Evolutionary conservation across 2,888 invertebrate genomes (phyloP), one percentile per base, ranked within the genome.

Genomic region (Augochlorella aurata): DNA sequence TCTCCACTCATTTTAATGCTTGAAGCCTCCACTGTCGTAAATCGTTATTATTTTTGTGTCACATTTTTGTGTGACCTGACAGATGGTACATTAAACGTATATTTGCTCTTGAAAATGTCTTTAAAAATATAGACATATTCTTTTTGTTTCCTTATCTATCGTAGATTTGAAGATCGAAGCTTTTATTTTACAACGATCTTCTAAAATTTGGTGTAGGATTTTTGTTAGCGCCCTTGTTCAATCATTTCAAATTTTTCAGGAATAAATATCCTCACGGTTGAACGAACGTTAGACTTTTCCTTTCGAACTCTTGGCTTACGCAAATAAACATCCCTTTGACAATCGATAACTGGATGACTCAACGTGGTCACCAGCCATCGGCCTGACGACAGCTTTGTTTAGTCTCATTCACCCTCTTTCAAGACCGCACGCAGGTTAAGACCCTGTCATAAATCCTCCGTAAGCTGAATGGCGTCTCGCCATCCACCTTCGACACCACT

Each of bases 311-410:
- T 9, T 29, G 18, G 18, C 61, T 18, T 8, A 29, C 8, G 18
- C 24, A 24, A 61, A 61, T 61, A 38, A 61, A 61, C 29, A 61
- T 61, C 18, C 29, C 18, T 61, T 29, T 61, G 29, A 18, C 61
- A 61, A 61, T 61, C 61, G 61, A 61, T 61, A 61, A 29, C 18
- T 29, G 61, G 29, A 61, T 61, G 29, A 61, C 61, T 61, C 61
- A 61, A 38, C 61, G 61, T 61, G 61, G 61, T 38, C 61, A 29
- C 29, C 61, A 9, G 29, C 61, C 61, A 61, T 8, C 61, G 29
- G 12, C 61, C 29, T 61, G 61, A 29, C 61, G 61, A 61, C 61
- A 61, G 61, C 29, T 61, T 61, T 61, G 61, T 61, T 61, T 61
- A 29, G 29, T 61, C 29, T 61, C 61, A 38, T 61, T 61, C 29